Base-by-base conservation (phyloP, 2,797 vertebrate genomes). In the Mormyrus hasselquistii region DNA sequence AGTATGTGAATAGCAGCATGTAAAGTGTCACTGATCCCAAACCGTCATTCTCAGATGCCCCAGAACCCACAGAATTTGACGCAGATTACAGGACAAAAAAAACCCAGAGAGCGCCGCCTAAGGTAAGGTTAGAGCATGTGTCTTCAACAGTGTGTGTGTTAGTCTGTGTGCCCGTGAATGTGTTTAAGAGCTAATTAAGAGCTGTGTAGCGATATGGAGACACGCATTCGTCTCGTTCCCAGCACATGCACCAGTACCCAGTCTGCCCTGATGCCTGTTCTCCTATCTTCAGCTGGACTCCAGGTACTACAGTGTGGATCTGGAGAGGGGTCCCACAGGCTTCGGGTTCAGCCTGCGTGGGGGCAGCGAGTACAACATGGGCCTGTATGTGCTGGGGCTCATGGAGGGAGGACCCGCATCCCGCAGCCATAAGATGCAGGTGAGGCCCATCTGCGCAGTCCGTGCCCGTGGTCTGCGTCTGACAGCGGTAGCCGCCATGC, bases 301-400 rank as follows among this genome's bases (percentile, higher is more conserved):
- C 3, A 91, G 89, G 87, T 95, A 92, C 88, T 97, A 97, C 94
- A 95, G 89, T 0, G 96, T 97, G 93, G 96, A 96, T 83, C 91
- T 97, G 89, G 93, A 96, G 38, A 93, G 96, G 0, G 95, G 96
- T 2, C 93, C 95, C 0, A 93, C 93, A 0, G 97, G 96, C 0
- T 97, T 97, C 12, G 97, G 96, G n/a, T 95, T 97, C 90, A 97
- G 96, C 89, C 93, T 97, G 91, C 93, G 96, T 89, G 96, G 97
- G 22, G 96, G 96, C 88, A 94, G 94, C 10, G 96, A 96, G 93
- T 96, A 95, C 90, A 95, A 97, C 90, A 95, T 96, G 95, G 95
- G 96, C 0, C 93, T 97, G 85, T 95, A 96, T 0, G 95, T 97
- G 0, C 93, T 95, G 12, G 95, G 95, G 2, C 94, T 97, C 90